These are phyloP conservation scores for Dendroctonus ponderosae DNA, from an alignment of 1,140 invertebrate genomes.

Conservation along the genomic window DNA sequence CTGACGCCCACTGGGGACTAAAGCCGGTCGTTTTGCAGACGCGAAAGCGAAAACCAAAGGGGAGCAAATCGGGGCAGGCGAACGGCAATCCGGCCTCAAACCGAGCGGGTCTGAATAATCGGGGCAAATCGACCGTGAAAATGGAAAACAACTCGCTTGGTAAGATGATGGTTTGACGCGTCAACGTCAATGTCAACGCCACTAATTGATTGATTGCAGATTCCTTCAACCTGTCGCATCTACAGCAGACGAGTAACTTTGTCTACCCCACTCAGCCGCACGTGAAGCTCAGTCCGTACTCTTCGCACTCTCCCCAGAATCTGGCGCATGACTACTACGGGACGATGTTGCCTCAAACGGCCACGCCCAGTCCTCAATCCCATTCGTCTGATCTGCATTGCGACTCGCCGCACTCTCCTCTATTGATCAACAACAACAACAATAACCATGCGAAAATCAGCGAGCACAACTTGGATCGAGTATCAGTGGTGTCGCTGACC, in stretches of 20 bases:
- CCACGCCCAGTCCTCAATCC: slow-evolving; percentile 43
- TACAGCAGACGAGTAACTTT: slow-evolving; percentile 34
- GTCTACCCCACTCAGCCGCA: slow-evolving; percentile 40
- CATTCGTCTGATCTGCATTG: slow-evolving; percentile 40
- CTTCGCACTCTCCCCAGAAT: slow-evolving; percentile 42
- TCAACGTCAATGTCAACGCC: no score
- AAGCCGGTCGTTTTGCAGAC: slow-evolving; percentile 61
- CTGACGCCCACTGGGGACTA: background rate
- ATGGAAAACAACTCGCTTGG: slow-evolving; percentile 29
- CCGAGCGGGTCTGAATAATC: slow-evolving; percentile 20
- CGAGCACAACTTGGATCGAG: slow-evolving; percentile 46
- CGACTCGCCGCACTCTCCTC: slow-evolving; percentile 39
- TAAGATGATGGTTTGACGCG: no score
- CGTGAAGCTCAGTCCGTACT: slow-evolving; percentile 38
- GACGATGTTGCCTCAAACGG: slow-evolving; percentile 32
- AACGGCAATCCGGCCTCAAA: slow-evolving; percentile 25
- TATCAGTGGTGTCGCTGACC: slow-evolving; percentile 50
- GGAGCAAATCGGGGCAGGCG: slow-evolving; percentile 53
- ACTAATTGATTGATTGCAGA: slow-evolving; percentile 43
- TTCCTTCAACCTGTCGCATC: slow-evolving; percentile 38
- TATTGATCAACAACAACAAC: slow-evolving; percentile 42
- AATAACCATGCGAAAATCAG: slow-evolving; percentile 48
- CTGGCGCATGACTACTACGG: slow-evolving; percentile 40
- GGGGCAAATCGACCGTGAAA: slow-evolving; percentile 42
- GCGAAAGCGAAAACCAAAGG: slow-evolving; percentile 87